A percentile compares a stretch with the other conserved stretches of the same genome.
These are phyloP conservation scores for Sycophaga agraensis DNA, from an alignment of 1,140 invertebrate species.

Conservation along the genomic window DNA sequence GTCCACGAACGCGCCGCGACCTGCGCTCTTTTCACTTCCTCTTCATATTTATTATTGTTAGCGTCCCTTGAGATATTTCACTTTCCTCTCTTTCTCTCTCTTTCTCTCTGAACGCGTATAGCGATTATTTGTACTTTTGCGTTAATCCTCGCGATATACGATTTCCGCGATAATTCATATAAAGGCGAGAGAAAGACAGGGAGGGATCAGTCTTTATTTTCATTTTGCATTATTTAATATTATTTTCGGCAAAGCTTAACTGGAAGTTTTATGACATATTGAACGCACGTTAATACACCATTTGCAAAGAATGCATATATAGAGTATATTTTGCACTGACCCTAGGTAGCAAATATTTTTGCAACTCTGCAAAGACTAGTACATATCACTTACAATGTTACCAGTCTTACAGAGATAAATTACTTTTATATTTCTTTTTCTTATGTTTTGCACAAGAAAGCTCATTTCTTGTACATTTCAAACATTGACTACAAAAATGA, in stretches of 20 bases:
- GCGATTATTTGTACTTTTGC: conserved; percentile 17
- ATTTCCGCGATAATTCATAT: neutral
- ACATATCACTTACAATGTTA: conserved; percentile 21
- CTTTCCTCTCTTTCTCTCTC: neutral
- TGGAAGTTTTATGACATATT: conserved; percentile 12
- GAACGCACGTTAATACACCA: neutral
- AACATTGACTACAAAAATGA: neutral
- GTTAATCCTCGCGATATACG: neutral
- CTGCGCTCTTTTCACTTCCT: conserved; percentile 1
- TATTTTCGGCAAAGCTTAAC: neutral
- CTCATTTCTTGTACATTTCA: neutral
- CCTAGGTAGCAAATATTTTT: conserved; percentile 16
- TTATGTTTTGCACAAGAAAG: neutral
- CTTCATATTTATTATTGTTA: conserved; percentile 1
- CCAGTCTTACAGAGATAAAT: conserved; percentile 11
- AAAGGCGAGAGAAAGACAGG: conserved; percentile 24
- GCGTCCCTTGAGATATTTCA: conserved; percentile 1
- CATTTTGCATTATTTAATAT: neutral
- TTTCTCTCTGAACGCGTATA: neutral
- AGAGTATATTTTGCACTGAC: conserved; percentile 14
- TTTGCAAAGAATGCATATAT: conserved; percentile 2
- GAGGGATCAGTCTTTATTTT: conserved; percentile 23
- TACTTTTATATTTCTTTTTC: neutral
- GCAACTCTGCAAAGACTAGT: conserved; percentile 17
- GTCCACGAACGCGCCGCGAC: conserved; percentile 24